Conservation (phyloP, 2,888 invertebrate genomes). For the Pemphredon lugubris region DNA sequence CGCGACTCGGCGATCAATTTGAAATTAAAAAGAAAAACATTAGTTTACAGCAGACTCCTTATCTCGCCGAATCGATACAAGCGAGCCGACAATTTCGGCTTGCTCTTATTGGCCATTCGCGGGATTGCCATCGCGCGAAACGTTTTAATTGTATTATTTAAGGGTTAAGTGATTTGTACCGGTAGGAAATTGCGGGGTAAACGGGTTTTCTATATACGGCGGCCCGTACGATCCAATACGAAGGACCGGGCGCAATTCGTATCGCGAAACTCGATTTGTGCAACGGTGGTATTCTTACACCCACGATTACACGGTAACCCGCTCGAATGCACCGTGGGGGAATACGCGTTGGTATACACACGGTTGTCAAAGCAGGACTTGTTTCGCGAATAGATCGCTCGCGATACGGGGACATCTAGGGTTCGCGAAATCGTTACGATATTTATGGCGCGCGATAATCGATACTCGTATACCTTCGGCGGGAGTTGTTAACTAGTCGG, state of each 20-base stretch:
- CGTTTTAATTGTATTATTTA: constrained; percentile 68
- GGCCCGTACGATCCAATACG: constrained; percentile 10
- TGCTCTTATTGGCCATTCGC: too few species aligned
- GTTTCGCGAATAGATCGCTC: constrained; percentile 42
- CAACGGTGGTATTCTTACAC: constrained; percentile 19
- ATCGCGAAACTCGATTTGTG: constrained; percentile 62
- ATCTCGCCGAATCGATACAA: too few species aligned
- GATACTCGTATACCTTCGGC: constrained; percentile 44
- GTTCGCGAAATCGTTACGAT: constrained; percentile 53
- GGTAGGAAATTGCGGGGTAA: constrained; percentile 45
- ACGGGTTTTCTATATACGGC: constrained; percentile 64
- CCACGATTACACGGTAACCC: not conserved
- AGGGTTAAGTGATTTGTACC: constrained; percentile 55
- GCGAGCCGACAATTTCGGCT: too few species aligned
- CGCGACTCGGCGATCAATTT: too few species aligned
- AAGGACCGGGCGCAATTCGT: constrained; percentile 52
- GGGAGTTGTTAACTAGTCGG: constrained; percentile 46
- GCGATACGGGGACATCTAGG: constrained; percentile 49
- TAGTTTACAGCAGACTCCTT: too few species aligned
- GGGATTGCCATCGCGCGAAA: too few species aligned
- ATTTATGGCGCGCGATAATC: constrained; percentile 55
- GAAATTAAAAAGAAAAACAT: too few species aligned
- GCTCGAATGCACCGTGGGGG: not conserved
- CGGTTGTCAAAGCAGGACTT: constrained; percentile 46
- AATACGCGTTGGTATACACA: not conserved